Conservation (phyloP, 2,888 invertebrate genomes). For the Drosophila cyrtoloma region DNA sequence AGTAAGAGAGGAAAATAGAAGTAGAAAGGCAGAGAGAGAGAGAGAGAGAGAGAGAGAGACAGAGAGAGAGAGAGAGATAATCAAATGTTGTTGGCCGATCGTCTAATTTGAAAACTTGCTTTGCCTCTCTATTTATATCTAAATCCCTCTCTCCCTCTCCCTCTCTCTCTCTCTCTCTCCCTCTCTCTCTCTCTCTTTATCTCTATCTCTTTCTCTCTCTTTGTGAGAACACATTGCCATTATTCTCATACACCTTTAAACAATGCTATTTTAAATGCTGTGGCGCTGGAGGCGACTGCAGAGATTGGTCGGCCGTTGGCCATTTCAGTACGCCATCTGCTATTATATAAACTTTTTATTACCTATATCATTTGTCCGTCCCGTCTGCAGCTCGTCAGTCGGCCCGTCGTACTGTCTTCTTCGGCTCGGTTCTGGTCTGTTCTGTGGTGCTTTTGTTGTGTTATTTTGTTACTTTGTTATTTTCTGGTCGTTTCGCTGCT, state of each 20-base stretch:
- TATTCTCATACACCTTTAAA: not conserved
- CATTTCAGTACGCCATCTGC: constrained; percentile 48
- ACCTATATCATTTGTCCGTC: constrained; percentile 52
- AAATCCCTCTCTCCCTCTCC: not conserved
- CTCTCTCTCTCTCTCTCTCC: not conserved
- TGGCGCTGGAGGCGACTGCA: not conserved
- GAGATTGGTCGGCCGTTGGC: constrained; percentile 28
- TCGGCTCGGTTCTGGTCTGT: not conserved
- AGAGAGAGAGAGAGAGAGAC: not conserved
- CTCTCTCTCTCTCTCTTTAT: too few species aligned
- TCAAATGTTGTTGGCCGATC: not conserved
- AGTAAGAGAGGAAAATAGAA: not conserved
- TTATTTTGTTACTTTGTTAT: not conserved
- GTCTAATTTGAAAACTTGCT: not conserved
- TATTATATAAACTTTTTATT: constrained; percentile 72
- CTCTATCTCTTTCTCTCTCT: not conserved
- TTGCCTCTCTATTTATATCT: not conserved
- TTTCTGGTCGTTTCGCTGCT: constrained; percentile 20
- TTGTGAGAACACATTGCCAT: not conserved
- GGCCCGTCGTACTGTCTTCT: not conserved
- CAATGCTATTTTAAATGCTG: constrained; percentile 9
- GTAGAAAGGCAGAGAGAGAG: not conserved
- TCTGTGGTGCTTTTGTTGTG: not conserved
- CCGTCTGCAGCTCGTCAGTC: constrained; percentile 7
- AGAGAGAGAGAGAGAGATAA: not conserved